A percentile compares a stretch with the other conserved stretches of the same genome.
phyloP scores from a whole-genome alignment of 1,140 invertebrate genomes.

The Drosophila nebulosa region DNA sequence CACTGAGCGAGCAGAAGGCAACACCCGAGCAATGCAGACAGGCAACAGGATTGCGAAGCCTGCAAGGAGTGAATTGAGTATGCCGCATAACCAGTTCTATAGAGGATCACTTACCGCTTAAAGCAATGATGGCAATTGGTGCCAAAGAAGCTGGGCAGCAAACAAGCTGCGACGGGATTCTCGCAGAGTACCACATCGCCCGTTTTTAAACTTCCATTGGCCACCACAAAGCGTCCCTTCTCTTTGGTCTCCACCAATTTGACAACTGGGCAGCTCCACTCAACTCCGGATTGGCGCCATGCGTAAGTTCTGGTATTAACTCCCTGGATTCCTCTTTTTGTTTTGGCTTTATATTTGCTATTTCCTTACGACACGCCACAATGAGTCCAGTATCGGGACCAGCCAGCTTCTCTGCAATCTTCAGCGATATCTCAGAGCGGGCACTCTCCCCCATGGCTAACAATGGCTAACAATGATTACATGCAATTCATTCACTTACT shows the following conservation, averaged over 20 bases:
- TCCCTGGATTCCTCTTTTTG: constrained; percentile 4
- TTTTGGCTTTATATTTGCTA: constrained; percentile 28
- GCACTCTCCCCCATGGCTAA: constrained; percentile 81
- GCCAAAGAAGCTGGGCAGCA: constrained; percentile 87
- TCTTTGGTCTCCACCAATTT: constrained; percentile 81
- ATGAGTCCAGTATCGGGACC: constrained; percentile 74
- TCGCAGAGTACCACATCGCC: constrained; percentile 88
- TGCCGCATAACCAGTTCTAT: too few species aligned
- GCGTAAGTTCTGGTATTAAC: constrained; percentile 41
- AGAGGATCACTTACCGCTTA: constrained; percentile 81
- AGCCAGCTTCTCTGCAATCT: constrained; percentile 83
- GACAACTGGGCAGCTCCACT: constrained; percentile 81
- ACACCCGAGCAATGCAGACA: constrained; percentile 89
- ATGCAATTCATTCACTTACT: too few species aligned
- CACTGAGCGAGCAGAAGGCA: constrained; percentile 89
- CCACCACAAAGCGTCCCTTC: constrained; percentile 84
- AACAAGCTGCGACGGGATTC: constrained; percentile 87
- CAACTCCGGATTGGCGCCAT: constrained; percentile 65
- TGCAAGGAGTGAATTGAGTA: constrained; percentile 44
- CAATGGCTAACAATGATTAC: background rate
- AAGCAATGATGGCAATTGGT: constrained; percentile 93
- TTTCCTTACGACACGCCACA: constrained; percentile 48
- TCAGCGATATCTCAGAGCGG: constrained; percentile 83
- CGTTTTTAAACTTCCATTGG: constrained; percentile 83
- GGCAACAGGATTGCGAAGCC: constrained; percentile 85